Percentiles rank a stretch among this genome's conserved stretches.
Evolutionary conservation across 2,113 vertebrate genomes (phyloP).

Genomic region (Macquaria australasica): DNA sequence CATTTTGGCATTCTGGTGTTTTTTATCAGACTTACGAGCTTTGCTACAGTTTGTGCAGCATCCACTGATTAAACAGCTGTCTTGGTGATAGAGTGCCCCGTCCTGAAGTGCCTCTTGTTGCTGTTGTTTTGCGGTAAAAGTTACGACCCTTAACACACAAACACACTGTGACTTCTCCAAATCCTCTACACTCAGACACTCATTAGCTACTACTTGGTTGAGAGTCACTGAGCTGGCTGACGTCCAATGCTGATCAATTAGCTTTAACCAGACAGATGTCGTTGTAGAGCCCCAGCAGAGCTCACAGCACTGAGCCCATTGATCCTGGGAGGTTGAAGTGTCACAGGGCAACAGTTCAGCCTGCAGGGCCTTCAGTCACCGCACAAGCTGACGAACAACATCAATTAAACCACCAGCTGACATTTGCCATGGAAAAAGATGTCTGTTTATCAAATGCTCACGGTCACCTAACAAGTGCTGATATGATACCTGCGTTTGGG

Average conservation of each 20-base stretch:
- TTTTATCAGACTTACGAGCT: background rate
- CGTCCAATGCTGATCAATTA: slow-evolving; percentile 27
- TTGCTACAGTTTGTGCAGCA: background rate
- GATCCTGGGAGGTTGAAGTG: slow-evolving; percentile 38
- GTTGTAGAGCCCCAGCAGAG: background rate
- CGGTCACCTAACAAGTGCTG: background rate
- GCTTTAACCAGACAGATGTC: slow-evolving; percentile 8
- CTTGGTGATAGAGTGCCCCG: background rate
- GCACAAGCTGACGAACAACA: slow-evolving; percentile 3
- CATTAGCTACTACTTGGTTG: background rate
- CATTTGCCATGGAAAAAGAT: slow-evolving; percentile 26
- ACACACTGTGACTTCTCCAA: background rate
- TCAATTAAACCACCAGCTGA: slow-evolving; percentile 27
- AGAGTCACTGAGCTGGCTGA: slow-evolving; percentile 23
- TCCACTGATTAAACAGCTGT: background rate
- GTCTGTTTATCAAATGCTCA: background rate
- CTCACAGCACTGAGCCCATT: slow-evolving; percentile 19
- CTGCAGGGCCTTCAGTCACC: background rate
- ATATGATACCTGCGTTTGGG: background rate
- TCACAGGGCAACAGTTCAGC: slow-evolving; percentile 22
- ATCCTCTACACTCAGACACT: slow-evolving; percentile 16
- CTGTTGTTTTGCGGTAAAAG: background rate
- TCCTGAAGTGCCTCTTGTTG: background rate
- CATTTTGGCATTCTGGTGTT: background rate
- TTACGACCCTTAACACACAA: background rate